These are phyloP conservation scores for Sinocyclocheilus rhinocerous DNA, from an alignment of 2,113 vertebrate species.

Conservation along the genomic window DNA sequence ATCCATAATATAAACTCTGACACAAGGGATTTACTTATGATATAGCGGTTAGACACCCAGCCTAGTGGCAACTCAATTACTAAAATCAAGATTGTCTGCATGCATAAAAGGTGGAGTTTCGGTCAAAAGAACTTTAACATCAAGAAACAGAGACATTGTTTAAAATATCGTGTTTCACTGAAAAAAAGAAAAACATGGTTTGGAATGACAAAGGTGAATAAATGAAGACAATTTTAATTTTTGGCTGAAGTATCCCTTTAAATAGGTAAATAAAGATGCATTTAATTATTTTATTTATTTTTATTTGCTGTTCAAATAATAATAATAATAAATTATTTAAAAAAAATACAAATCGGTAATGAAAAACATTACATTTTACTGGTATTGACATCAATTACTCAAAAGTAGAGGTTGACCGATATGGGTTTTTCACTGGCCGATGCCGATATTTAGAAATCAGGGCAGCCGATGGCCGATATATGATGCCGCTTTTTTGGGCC, in stretches of 20 bases:
- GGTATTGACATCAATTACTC: background rate
- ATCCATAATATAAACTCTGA: constrained; percentile 27
- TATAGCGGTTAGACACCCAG: background rate
- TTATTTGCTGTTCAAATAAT: background rate
- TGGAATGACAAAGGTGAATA: no score
- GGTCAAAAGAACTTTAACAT: background rate
- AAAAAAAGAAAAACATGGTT: no score
- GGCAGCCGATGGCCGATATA: no score
- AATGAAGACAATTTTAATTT: no score
- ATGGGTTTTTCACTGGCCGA: no score
- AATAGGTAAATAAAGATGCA: background rate
- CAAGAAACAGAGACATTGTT: background rate
- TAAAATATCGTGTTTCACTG: background rate
- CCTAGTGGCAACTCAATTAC: background rate
- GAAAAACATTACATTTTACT: background rate
- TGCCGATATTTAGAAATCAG: no score
- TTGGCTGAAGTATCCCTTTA: background rate
- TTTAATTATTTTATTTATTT: background rate
- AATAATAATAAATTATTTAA: no score
- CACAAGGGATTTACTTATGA: constrained; percentile 8
- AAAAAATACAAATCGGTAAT: no score
- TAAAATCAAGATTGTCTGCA: background rate
- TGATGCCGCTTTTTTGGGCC: no score
- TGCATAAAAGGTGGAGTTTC: background rate
- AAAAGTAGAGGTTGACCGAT: no score